Conservation (phyloP, 1,140 invertebrate species). For the Danaus melanippus region DNA sequence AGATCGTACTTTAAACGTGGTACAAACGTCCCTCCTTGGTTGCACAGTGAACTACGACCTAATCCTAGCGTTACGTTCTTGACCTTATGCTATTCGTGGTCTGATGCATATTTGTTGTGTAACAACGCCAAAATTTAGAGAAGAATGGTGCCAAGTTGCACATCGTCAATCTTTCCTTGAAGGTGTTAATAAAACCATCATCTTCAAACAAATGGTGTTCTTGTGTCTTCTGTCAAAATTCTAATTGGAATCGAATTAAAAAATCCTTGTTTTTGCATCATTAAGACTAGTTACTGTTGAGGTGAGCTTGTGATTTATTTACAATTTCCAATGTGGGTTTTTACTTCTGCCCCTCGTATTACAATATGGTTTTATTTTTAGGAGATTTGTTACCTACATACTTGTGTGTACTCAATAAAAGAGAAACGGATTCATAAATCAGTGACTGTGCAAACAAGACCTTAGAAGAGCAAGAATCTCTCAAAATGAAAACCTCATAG, state of each 20-base stretch:
- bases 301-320: too few relatives aligned
- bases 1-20: constrained; percentile 1
- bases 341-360: too few relatives aligned
- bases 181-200: constrained; percentile 13
- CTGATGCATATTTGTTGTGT: constrained; percentile 60
- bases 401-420: too few relatives aligned
- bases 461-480: constrained; percentile 22
- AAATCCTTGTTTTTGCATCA: constrained; percentile 22
- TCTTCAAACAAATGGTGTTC: constrained; percentile 2
- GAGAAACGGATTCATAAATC: too few relatives aligned
- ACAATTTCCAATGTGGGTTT: too few relatives aligned
- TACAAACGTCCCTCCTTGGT: constrained; percentile 1
- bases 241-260: constrained; percentile 32
- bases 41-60: constrained; percentile 16
- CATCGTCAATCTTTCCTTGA: constrained; percentile 12
- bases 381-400: constrained; percentile 9
- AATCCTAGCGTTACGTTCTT: constrained; percentile 47
- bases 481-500: constrained; percentile 50
- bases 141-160: constrained; percentile 50
- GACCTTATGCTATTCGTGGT: constrained; percentile 55
- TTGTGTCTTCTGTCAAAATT: constrained; percentile 30
- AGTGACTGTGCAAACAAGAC: constrained; percentile 37
- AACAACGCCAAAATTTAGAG: constrained; percentile 54
- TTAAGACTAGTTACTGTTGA: constrained; percentile 2
- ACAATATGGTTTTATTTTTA: constrained; percentile 11